Conservation (phyloP, 2,113 vertebrate genomes). For the Herpetotheres cachinnans region DNA sequence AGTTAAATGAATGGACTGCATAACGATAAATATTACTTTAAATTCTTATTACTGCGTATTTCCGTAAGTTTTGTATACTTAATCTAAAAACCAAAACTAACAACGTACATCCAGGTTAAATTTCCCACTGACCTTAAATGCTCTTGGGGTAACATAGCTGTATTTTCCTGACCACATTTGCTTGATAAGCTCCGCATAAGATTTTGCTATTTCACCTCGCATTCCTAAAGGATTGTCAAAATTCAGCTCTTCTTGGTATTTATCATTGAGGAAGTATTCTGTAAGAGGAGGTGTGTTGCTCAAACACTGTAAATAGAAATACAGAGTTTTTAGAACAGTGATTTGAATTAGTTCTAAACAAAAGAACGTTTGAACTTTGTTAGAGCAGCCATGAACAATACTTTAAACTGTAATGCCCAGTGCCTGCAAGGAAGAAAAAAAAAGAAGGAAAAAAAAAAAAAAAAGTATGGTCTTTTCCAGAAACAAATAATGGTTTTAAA, state of each 20-base stretch:
- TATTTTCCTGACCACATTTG: conserved; percentile 98
- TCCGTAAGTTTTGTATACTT: not conserved
- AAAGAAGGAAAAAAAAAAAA: not conserved
- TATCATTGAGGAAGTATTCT: conserved; percentile 96
- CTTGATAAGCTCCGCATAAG: conserved; percentile 93
- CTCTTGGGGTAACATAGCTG: conserved; percentile 94
- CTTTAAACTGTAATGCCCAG: not conserved
- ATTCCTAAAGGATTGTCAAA: conserved; percentile 98
- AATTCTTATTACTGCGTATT: not conserved
- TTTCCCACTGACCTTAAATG: conserved; percentile 88
- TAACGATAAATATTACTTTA: not conserved
- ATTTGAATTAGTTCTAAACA: not conserved
- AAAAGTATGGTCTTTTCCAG: not conserved
- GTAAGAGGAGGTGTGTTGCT: conserved; percentile 96
- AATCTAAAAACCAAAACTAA: not conserved
- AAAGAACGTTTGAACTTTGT: not conserved
- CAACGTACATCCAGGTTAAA: not conserved
- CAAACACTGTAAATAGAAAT: conserved; percentile 85
- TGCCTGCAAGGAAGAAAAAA: not conserved
- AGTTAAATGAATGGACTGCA: not conserved
- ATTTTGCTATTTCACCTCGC: conserved; percentile 96
- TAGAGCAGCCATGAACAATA: not conserved
- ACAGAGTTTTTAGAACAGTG: not conserved
- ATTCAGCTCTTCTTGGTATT: conserved; percentile 94
- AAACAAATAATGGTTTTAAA: not conserved